These are phyloP conservation scores for Zaprionus africanus DNA, from an alignment of 1,140 invertebrate species.

Conservation along the genomic window DNA sequence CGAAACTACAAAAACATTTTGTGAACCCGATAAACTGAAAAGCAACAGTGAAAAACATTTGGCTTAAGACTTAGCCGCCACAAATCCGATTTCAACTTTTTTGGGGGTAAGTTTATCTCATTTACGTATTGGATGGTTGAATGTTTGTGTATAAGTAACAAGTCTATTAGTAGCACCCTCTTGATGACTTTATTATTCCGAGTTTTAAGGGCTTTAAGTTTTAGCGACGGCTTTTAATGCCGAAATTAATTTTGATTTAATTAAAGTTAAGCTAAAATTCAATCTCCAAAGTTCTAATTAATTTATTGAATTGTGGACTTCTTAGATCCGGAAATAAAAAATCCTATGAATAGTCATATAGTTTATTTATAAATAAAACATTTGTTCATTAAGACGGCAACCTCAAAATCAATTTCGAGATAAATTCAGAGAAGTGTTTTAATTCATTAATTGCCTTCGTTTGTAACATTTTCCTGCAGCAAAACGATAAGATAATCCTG, in stretches of 20 bases:
- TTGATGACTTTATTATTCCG: not conserved
- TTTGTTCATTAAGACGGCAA: too few species aligned
- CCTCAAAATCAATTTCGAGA: too few species aligned
- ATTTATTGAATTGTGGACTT: slow-evolving; percentile 53
- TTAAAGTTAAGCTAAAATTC: not conserved
- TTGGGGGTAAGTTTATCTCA: slow-evolving; percentile 37
- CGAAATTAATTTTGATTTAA: slow-evolving; percentile 21
- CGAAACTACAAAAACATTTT: slow-evolving; percentile 18
- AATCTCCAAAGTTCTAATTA: slow-evolving; percentile 51
- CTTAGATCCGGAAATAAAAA: slow-evolving; percentile 6
- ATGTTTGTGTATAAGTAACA: not conserved
- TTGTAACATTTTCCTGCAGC: not conserved
- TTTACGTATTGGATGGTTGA: not conserved
- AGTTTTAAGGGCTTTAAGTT: not conserved
- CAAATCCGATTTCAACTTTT: slow-evolving; percentile 27
- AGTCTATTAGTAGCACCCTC: not conserved
- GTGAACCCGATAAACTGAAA: slow-evolving; percentile 17
- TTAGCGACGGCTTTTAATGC: not conserved
- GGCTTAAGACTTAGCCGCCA: slow-evolving; percentile 10
- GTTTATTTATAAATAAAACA: too few species aligned
- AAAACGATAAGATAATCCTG: not conserved
- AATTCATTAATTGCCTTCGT: not conserved
- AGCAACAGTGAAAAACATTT: slow-evolving; percentile 35
- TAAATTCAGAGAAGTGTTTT: too few species aligned
- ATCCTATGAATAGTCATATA: slow-evolving; percentile 2